Base-by-base conservation (phyloP, 35 echinoderm and acorn worm species). In the Apostichopus californicus region DNA sequence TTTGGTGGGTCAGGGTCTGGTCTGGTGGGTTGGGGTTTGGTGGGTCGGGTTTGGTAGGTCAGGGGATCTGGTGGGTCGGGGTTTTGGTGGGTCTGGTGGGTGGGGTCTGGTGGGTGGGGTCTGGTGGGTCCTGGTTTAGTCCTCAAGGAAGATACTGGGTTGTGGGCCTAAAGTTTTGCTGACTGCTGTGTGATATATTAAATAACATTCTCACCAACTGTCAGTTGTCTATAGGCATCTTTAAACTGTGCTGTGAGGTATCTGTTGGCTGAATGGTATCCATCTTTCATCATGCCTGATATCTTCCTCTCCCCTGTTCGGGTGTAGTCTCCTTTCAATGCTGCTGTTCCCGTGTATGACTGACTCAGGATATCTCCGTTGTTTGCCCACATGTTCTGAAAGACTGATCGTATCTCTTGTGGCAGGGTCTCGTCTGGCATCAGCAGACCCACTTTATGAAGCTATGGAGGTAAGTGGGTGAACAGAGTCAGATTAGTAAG, bases 231-330 rank as follows among this genome's bases (percentile, higher is more conserved):
- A 22, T 96, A 99, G 4, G 97, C 97, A 90, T 99, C 97, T 84
- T 99, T 99, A 59, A 99, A 96, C 88, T 94, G 95, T 20, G 94
- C 95, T 88, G 96, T 95, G n/a, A 96, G 77, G 83, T 99, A 99
- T 85, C 97, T 88, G 75, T 94, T 99, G 10, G 97, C 97, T 15
- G 95, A 96, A 82, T 98, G 91, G 65, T 99, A 99, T 21, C 97
- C 97, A 93, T 99, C 97, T 80, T 96, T 99, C 97, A 99, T 99
- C 66, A 99, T 79, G 7, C 97, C 97, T 22, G 93, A 93, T 6
- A 99, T 78, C 64, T 99, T 99, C 46, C 97, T 87, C 86, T 99
- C 97, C 26, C 97, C 95, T 56, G 95, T 99, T 21, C 95, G 83
- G 54, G 95, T 96, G 79, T 90, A 96, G 83, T 96, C 95, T 21